Evolutionary conservation across 1,140 invertebrate species (phyloP), one percentile per base, ranked within the genome.

Genomic region (Rhizoglyphus robini): DNA sequence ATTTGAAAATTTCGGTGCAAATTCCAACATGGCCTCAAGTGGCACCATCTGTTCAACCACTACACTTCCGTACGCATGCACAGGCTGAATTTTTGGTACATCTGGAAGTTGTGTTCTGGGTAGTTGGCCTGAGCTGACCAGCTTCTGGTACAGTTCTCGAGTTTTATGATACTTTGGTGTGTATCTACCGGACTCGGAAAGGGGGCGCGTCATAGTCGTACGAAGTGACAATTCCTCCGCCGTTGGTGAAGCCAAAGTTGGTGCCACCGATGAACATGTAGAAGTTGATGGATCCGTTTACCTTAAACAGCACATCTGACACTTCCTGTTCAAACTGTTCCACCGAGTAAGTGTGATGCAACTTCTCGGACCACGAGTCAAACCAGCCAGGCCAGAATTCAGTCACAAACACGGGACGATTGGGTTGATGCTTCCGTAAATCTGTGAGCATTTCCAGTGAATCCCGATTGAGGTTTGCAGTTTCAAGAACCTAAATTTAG

Each of bases 181-280:
- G 29, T 76, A 73, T 65, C 79, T 78, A 4, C 79, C 79, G 48
- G 75, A 72, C 69, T 81, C 79, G 20, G 72, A 74, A 18, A 81
- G 69, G 2, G n/a, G 79, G 79, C 4, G 77, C 74, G 69, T 79
- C 78, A 68, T 79, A 81, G 67, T 81, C 79, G 70, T 81, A 81
- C 51, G 74, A 77, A 4, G 79, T 81, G 3, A 74, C 73, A 5
- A 74, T 71, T 41, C 75, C 30, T 68, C 63, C 63, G 20, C 68
- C 68, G 41, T 69, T 69, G 5, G 11, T 29, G 34, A 69, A 69
- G 18, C 15, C 69, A 46, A 69, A 69, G 38, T 68, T 62, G 11
- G 69, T 69, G 0, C 69, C 69, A 29, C 69, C 69, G 51, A 70
- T 69, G 46, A 70, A 70, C 29, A 70, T 41, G 30, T 69, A 76